Evolutionary conservation across 2,888 invertebrate genomes (phyloP).

Genomic region (Xanthorhoe designata): DNA sequence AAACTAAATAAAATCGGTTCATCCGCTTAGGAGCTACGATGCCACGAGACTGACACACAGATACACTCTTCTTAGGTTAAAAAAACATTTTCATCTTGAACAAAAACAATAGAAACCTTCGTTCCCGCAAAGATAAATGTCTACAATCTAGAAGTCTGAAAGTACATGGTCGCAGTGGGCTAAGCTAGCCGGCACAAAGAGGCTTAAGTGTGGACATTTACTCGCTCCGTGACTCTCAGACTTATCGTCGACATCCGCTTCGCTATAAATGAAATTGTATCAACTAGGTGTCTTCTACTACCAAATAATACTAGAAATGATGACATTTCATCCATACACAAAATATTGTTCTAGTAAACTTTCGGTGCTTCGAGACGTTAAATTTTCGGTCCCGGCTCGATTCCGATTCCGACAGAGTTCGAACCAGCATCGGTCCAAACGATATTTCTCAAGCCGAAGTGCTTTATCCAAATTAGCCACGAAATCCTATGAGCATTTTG

Average conservation of each 20-base stretch:
- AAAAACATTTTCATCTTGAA: neutral
- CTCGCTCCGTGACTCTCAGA: conserved; percentile 6
- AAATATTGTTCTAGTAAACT: neutral
- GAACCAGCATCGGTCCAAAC: too few relatives aligned
- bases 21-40: too few relatives aligned
- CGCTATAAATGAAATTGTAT: neutral
- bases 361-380: too few relatives aligned
- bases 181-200: conserved; percentile 13
- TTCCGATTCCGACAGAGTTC: too few relatives aligned
- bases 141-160: neutral
- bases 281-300: neutral
- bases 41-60: too few relatives aligned
- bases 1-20: too few relatives aligned
- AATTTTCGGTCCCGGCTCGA: too few relatives aligned
- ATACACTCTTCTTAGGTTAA: neutral
- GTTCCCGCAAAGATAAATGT: neutral
- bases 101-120: neutral
- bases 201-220: conserved; percentile 19
- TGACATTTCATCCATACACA: too few relatives aligned
- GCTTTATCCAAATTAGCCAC: too few relatives aligned
- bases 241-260: conserved; percentile 5
- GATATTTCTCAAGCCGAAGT: too few relatives aligned
- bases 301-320: neutral
- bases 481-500: too few relatives aligned
- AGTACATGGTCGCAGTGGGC: neutral